Conservation (phyloP, 2,113 vertebrate species). For the Regulus satrapa region DNA sequence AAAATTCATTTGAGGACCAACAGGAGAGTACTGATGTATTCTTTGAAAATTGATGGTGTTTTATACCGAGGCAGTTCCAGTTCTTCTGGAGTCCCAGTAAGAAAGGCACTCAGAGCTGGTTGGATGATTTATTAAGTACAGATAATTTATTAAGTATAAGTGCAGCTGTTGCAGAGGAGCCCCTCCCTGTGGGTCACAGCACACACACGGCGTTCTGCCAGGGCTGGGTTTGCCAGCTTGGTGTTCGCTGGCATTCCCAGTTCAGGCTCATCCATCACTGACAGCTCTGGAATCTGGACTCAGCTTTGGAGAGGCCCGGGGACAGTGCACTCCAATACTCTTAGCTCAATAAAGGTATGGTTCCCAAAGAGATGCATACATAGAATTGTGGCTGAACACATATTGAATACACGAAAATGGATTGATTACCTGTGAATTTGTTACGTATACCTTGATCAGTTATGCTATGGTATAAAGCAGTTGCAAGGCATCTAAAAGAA, state of each 20-base stretch:
- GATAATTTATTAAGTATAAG: neutral
- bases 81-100: neutral
- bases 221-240: neutral
- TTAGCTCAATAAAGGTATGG: neutral
- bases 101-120: neutral
- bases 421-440: neutral
- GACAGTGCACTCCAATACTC: neutral
- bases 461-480: neutral
- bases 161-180: neutral
- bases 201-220: accelerated
- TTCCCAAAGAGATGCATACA: neutral
- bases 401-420: neutral
- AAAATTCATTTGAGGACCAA: neutral
- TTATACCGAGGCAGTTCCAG: neutral
- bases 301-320: neutral
- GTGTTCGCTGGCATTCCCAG: neutral
- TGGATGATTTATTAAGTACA: neutral
- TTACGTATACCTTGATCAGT: neutral
- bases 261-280: accelerated
- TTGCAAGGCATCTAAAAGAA: neutral
- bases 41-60: neutral
- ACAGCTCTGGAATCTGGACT: neutral
- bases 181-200: neutral
- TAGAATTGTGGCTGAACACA: neutral
- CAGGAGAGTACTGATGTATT: neutral